Evolutionary conservation across 2,888 invertebrate genomes (phyloP).

Genomic region (Abscondita cerata): DNA sequence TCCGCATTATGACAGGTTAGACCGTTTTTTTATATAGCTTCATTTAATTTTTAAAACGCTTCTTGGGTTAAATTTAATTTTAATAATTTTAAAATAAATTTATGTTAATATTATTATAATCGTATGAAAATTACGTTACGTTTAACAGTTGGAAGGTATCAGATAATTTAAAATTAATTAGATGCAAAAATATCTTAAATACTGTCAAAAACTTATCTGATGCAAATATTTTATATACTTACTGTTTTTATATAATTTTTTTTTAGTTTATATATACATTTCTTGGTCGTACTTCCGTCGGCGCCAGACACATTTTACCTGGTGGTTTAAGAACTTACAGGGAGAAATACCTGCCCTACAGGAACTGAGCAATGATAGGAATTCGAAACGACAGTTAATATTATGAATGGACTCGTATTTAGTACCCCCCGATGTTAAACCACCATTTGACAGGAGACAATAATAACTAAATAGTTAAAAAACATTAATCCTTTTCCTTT

Average conservation of each 20-base stretch:
- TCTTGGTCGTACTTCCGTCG: constrained; percentile 38
- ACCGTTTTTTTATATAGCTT: constrained; percentile 18
- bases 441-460: constrained; percentile 43
- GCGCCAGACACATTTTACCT: constrained; percentile 45
- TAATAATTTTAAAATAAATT: constrained; percentile 26
- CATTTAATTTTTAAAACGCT: constrained; percentile 17
- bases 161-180: constrained; percentile 14
- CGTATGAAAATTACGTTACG: constrained; percentile 5
- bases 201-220: constrained; percentile 5
- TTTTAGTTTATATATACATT: neutral
- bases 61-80: constrained; percentile 16
- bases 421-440: constrained; percentile 40
- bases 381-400: constrained; percentile 49
- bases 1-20: constrained; percentile 19
- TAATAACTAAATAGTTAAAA: constrained; percentile 41
- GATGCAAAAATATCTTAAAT: neutral
- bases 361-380: constrained; percentile 47
- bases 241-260: neutral
- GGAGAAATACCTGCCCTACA: constrained; percentile 30
- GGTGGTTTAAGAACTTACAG: constrained; percentile 28
- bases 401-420: constrained; percentile 48
- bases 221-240: neutral
- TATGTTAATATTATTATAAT: constrained; percentile 26
- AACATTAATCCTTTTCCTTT: constrained; percentile 17
- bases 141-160: constrained; percentile 8